Base-by-base conservation (phyloP, 2,888 invertebrate genomes). In the Embidobia sp. region DNA sequence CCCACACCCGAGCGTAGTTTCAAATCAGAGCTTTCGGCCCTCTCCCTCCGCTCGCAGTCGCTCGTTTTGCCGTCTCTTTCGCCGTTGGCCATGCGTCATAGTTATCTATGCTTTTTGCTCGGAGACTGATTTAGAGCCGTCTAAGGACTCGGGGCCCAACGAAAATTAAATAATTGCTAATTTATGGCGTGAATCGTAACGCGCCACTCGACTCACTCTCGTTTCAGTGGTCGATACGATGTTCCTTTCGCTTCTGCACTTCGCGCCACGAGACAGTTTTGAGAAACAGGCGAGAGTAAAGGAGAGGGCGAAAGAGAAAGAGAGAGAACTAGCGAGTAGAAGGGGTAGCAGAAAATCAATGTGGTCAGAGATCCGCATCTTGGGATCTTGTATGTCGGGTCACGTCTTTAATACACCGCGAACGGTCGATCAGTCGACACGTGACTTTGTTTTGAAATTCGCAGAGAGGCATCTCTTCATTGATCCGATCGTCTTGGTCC, bases 111-210 rank as follows among this genome's bases (percentile, higher is more conserved):
- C 89, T 89, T 89, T 89, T 89, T 89, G 88, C 88, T 82, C 85
- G 87, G 87, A 89, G 88, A 89, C 89, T 89, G 89, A 89, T 89
- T 89, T 89, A 89, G 88, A 88, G 88, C 88, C 87, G 88, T 88
- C 89, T 89, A 89, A 89, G 89, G 89, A 89, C 88, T 86, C 85
- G 84, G 85, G 88, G 87, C 87, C 87, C 89, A 86, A 88, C 88
- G 89, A 89, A 89, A 89, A 89, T 89, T 89, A 89, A 89, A 89
- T 89, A 89, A 89, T 89, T 89, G 88, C 88, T 89, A 89, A 89
- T 89, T 89, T 89, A 89, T 89, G 88, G 87, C 87, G 87, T 83
- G 87, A 85, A 89, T 89, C 88, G 88, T 83, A 82, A 82, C 83
- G 79, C 81, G 79, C 78, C 66, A 80, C 70, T 74, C 72, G 67